phyloP scores from a whole-genome alignment of 2,113 vertebrate species.

The Apistogramma diplotaenia region DNA sequence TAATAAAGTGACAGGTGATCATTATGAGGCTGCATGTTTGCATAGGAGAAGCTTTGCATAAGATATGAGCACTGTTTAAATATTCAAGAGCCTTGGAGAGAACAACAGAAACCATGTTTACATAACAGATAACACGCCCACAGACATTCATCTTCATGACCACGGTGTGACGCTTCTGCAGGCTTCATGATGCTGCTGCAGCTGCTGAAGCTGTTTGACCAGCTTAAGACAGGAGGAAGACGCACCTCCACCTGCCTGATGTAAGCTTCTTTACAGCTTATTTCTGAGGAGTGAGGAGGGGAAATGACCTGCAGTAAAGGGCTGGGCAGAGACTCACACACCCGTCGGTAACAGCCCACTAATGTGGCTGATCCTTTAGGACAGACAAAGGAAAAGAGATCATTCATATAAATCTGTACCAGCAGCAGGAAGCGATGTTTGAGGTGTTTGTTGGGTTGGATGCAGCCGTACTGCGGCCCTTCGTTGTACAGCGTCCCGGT shows the following conservation, averaged over 20 bases:
- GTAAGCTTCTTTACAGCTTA: background rate
- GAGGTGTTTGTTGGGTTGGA: constrained; percentile 93
- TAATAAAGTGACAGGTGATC: background rate
- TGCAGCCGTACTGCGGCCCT: constrained; percentile 96
- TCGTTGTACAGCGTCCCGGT: constrained; percentile 95
- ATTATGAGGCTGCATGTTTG: background rate
- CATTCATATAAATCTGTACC: constrained; percentile 66
- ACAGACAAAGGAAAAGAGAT: background rate
- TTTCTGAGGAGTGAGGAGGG: background rate
- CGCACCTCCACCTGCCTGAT: background rate
- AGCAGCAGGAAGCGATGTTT: constrained; percentile 95
- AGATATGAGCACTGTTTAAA: background rate
- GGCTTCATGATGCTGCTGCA: background rate
- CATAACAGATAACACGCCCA: too few species aligned
- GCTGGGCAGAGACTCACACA: background rate
- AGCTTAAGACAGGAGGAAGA: background rate
- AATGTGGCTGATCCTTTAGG: background rate
- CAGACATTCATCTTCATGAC: background rate
- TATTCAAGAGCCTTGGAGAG: background rate
- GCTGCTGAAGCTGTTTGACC: background rate
- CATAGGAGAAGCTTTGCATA: background rate
- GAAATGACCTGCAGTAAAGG: background rate
- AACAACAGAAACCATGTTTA: background rate
- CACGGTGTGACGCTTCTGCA: background rate
- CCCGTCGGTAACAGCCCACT: background rate